phyloP scores from a whole-genome alignment of 1,140 invertebrate genomes.

The Ptiloglossa arizonensis region DNA sequence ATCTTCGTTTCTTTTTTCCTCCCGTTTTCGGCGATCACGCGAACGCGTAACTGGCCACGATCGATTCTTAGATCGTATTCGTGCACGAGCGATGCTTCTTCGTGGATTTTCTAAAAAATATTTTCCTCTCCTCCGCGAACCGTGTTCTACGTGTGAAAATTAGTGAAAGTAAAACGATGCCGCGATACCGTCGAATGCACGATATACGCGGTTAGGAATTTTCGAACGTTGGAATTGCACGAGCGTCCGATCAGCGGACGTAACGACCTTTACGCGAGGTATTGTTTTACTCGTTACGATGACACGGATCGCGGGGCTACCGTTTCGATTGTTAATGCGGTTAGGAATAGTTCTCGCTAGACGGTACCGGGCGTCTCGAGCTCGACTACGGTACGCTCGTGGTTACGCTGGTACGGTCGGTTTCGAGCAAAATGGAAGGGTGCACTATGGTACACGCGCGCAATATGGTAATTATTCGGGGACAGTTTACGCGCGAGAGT shows the following conservation, averaged over 20 bases:
- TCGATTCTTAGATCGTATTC: too few species aligned
- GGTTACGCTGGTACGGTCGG: too few species aligned
- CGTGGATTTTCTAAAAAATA: too few species aligned
- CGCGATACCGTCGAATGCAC: background rate
- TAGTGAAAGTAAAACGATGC: background rate
- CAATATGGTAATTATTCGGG: background rate
- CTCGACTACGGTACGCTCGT: background rate
- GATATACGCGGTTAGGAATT: background rate
- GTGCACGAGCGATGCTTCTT: too few species aligned
- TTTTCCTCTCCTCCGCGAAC: background rate
- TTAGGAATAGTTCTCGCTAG: too few species aligned
- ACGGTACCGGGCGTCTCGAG: too few species aligned
- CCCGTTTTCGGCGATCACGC: too few species aligned
- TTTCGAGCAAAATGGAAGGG: background rate
- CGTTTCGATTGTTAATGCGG: background rate
- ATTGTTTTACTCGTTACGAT: conserved; percentile 26
- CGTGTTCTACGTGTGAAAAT: background rate
- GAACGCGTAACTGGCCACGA: too few species aligned
- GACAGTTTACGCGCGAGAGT: background rate
- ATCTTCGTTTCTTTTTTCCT: too few species aligned
- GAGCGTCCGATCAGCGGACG: background rate
- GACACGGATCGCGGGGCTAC: background rate
- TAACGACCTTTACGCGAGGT: conserved; percentile 21
- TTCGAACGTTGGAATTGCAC: background rate
- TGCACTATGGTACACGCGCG: too few species aligned